A percentile compares a stretch with the other conserved stretches of the same genome.
Conservation (phyloP, 2,797 vertebrate genomes). For the Momotus momota region DNA sequence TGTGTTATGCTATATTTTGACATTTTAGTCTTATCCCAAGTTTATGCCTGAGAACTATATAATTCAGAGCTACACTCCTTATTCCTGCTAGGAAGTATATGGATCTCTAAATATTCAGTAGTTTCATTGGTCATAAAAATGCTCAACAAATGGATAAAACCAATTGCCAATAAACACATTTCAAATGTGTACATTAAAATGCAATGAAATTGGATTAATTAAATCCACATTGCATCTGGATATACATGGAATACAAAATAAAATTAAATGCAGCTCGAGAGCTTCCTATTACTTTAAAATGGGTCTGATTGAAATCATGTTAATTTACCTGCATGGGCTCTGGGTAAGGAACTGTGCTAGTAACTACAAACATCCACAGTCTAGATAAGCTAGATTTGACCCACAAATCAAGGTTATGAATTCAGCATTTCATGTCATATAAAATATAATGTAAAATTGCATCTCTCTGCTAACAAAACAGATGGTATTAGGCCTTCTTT, state of each 20-base stretch:
- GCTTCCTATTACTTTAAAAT: neutral
- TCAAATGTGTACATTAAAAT: conserved; percentile 68
- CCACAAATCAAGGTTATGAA: conserved; percentile 58
- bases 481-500: conserved; percentile 75
- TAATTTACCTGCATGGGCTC: neutral
- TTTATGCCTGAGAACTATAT: conserved; percentile 36
- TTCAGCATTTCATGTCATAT: conserved; percentile 24
- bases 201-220: conserved; percentile 67
- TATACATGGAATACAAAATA: conserved; percentile 36
- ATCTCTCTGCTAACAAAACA: conserved; percentile 64
- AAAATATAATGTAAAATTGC: conserved; percentile 55
- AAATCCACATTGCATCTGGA: conserved; percentile 60
- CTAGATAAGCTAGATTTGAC: conserved; percentile 31
- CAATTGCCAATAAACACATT: conserved; percentile 61
- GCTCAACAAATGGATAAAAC: conserved; percentile 56
- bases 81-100: neutral
- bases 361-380: conserved; percentile 13
- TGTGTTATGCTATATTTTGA: conserved; percentile 55
- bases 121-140: conserved; percentile 48
- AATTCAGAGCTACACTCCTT: conserved; percentile 36
- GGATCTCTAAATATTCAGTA: conserved; percentile 37
- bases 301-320: neutral
- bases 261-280: conserved; percentile 11
- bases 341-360: neutral
- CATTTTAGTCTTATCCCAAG: conserved; percentile 41